Conservation (phyloP, 2,888 invertebrate species). For the Theretra japonica region DNA sequence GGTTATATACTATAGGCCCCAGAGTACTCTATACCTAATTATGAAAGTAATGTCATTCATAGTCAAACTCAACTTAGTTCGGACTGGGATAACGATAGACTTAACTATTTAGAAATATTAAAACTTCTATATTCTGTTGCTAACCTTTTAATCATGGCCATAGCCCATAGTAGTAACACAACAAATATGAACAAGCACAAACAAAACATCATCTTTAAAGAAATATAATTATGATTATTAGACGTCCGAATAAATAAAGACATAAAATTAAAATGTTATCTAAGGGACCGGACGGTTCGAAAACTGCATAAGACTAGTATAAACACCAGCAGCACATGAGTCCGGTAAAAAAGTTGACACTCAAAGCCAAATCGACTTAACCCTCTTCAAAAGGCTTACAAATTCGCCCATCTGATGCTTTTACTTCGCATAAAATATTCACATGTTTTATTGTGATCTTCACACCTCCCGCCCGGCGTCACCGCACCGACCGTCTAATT, state of each 20-base stretch:
- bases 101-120: too few species aligned
- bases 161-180: too few species aligned
- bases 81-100: too few species aligned
- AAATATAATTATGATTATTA: neutral
- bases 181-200: too few species aligned
- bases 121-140: too few species aligned
- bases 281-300: constrained; percentile 25
- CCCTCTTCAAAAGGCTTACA: constrained; percentile 81
- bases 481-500: neutral
- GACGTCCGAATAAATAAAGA: neutral
- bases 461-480: constrained; percentile 60
- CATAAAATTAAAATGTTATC: constrained; percentile 15
- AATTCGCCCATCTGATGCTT: constrained; percentile 75
- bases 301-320: constrained; percentile 48
- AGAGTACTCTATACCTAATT: too few species aligned
- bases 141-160: too few species aligned
- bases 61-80: too few species aligned
- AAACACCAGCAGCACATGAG: constrained; percentile 53
- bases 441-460: constrained; percentile 77
- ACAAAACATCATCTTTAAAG: too few species aligned
- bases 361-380: constrained; percentile 79
- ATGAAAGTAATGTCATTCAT: too few species aligned
- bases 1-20: too few species aligned
- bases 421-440: constrained; percentile 78
- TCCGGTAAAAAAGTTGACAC: constrained; percentile 77